A percentile compares a stretch with the other conserved stretches of the same genome.
Evolutionary conservation across 2,797 vertebrate species (phyloP).

Genomic region (Lithobates pipiens): DNA sequence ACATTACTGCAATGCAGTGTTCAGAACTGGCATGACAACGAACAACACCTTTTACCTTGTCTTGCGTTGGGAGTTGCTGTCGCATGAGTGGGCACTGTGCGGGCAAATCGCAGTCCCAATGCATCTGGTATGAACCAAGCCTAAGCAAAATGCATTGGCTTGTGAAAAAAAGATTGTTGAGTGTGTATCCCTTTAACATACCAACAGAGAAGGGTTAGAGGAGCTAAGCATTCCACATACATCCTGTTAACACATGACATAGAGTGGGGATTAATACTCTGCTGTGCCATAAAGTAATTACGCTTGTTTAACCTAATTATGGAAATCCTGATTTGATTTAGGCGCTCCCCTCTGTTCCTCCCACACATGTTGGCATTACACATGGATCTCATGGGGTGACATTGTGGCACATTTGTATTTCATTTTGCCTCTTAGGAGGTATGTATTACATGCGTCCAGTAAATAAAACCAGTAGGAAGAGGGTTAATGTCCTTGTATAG

Average conservation of each 20-base stretch:
- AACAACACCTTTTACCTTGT: no score
- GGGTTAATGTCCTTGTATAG: constrained; percentile 9
- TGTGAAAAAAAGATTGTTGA: no score
- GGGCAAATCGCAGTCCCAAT: no score
- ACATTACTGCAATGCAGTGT: no score
- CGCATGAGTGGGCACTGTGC: no score
- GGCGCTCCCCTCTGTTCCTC: neutral
- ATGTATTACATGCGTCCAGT: neutral
- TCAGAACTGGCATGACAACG: no score
- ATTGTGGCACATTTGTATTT: constrained; percentile 6
- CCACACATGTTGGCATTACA: neutral
- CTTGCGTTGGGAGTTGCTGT: no score
- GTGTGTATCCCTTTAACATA: neutral
- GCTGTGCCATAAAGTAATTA: neutral
- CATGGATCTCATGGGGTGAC: neutral
- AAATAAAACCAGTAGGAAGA: neutral
- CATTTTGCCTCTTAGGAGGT: neutral
- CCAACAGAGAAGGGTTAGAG: neutral
- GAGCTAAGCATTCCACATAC: neutral
- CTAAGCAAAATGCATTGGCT: no score
- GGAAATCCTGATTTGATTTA: neutral
- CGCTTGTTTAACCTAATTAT: constrained; percentile 9
- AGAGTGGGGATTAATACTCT: neutral
- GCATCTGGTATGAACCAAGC: no score
- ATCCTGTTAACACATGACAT: constrained; percentile 4